phyloP scores from a whole-genome alignment of 2,797 vertebrate genomes.

The Pangasius larnaudii region DNA sequence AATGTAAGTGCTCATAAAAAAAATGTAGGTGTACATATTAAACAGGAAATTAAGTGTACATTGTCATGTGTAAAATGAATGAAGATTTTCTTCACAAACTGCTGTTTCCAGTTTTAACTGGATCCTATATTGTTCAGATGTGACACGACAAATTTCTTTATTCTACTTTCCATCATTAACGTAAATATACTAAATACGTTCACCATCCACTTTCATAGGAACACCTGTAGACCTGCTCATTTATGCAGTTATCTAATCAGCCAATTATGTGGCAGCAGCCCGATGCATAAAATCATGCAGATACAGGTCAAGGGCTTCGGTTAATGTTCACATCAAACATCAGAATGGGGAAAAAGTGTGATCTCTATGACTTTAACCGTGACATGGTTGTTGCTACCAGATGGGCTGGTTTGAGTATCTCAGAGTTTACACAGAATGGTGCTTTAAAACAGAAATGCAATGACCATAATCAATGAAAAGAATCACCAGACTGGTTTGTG shows the following conservation, averaged over 20 bases:
- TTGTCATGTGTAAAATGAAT: background rate
- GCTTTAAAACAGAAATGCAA: background rate
- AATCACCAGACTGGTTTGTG: background rate
- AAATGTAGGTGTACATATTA: too few species aligned
- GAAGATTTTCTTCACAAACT: background rate
- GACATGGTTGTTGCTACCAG: background rate
- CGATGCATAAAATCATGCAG: background rate
- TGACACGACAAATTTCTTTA: background rate
- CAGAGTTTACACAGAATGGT: background rate
- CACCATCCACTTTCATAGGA: background rate
- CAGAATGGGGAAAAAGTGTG: background rate
- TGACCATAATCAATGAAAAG: background rate
- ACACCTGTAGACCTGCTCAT: background rate
- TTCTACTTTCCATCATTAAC: background rate
- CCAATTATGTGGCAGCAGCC: background rate
- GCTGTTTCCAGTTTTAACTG: background rate
- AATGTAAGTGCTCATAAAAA: background rate
- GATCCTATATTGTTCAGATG: background rate
- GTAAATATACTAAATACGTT: background rate
- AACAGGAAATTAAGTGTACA: background rate
- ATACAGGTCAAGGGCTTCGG: background rate
- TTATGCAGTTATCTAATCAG: background rate
- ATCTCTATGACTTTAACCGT: background rate
- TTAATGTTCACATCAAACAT: background rate
- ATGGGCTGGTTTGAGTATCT: background rate